Evolutionary conservation across 2,797 vertebrate species (phyloP), one percentile per base, ranked within the genome.

Genomic region (Remorina albescens): DNA sequence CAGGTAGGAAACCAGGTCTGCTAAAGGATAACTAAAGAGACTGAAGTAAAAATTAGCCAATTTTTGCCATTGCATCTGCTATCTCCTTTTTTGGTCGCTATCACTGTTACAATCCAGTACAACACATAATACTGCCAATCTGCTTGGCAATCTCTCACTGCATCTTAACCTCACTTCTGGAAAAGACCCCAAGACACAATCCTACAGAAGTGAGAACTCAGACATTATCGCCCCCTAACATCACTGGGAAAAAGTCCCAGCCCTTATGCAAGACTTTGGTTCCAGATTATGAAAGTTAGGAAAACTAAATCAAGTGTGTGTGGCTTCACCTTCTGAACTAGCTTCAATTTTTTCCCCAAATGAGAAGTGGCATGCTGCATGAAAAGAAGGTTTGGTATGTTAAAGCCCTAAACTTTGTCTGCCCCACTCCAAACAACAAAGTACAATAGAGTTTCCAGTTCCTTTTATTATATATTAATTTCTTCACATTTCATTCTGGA

Each of bases 401-500:
- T 9, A 30, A 58, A 32, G 5, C 36, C 23, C 19, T 21, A 11
- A 50, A n/a, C 23, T 55, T n/a, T 18, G 5, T 10, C 59, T 66
- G 39, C 66, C 18, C 23, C 28, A n/a, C 28, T 61, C 26, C 19
- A 36, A 30, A 60, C 42, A 55, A 15, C 32, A 5, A 62, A 71
- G 30, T 39, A 50, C 74, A 60, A 42, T 18, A 12, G 39, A 32
- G 1, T 46, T 26, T 67, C 28, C 13, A 42, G 69, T 76, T 76
- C 36, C 39, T 15, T 18, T 47, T 26, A n/a, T 50, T 16, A 16
- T 73, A 30, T 39, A 71, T 66, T 64, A 18, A 70, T 57, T 53
- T 57, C 63, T 86, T 89, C 73, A 67, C 37, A 61, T 84, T 85
- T 83, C 26, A 63, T 25, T 62, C 10, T 60, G 46, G 9, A 55